Evolutionary conservation across 2,797 vertebrate species (phyloP).

Genomic region (Rhinatrema bivittatum): DNA sequence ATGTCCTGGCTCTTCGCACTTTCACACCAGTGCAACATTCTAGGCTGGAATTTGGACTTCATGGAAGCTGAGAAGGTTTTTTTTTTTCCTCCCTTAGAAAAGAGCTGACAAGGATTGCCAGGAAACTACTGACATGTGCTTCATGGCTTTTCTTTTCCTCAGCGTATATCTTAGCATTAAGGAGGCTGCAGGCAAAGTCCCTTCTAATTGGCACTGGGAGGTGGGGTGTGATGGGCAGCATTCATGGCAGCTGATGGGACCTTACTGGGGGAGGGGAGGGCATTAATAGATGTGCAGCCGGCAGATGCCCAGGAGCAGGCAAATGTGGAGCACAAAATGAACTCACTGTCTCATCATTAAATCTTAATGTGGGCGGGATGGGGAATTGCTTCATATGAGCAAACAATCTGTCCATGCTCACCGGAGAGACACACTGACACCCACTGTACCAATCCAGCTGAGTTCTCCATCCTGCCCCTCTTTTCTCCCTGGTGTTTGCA

Average conservation of each 20-base stretch:
- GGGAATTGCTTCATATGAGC: constrained; percentile 35
- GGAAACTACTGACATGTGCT: constrained; percentile 18
- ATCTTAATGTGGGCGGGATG: constrained; percentile 34
- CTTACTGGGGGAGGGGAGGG: constrained; percentile 9
- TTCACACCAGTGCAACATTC: too few species aligned
- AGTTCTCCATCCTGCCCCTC: too few species aligned
- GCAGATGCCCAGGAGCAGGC: constrained; percentile 37
- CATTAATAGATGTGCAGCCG: constrained; percentile 25
- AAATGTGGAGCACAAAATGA: constrained; percentile 42
- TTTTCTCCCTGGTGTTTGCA: too few species aligned
- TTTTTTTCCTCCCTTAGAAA: too few species aligned
- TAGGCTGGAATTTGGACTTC: too few species aligned
- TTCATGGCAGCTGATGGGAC: not conserved
- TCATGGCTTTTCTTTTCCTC: constrained; percentile 21
- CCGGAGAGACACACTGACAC: too few species aligned
- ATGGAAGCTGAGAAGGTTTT: too few species aligned
- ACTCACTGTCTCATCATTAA: constrained; percentile 48
- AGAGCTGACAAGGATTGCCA: constrained; percentile 36
- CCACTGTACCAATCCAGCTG: too few species aligned
- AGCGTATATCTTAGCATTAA: constrained; percentile 22
- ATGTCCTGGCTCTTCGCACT: too few species aligned
- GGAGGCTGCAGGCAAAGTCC: constrained; percentile 20
- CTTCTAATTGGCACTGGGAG: constrained; percentile 18
- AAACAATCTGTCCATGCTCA: constrained; percentile 38
- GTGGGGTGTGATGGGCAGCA: not conserved